phyloP scores from a whole-genome alignment of 1,140 invertebrate genomes.

The Formica exsecta region DNA sequence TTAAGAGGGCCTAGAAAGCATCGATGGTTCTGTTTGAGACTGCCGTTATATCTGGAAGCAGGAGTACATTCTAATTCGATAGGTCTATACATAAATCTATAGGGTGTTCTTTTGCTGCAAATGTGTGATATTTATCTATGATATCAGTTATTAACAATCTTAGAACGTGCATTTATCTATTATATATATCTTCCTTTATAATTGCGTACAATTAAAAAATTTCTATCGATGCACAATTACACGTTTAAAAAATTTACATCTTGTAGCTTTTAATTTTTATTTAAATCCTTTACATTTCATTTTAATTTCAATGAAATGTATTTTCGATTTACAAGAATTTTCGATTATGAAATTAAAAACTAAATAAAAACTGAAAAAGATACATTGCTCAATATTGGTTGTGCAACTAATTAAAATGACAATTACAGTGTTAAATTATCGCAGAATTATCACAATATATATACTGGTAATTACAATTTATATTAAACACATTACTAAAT shows the following conservation, averaged over 20 bases:
- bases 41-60: constrained; percentile 60
- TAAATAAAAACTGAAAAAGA: background rate
- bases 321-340: background rate
- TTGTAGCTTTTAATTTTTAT: background rate
- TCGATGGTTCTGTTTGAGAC: constrained; percentile 66
- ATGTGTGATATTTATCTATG: background rate
- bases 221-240: background rate
- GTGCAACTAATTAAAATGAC: background rate
- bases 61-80: constrained; percentile 51
- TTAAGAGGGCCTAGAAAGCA: constrained; percentile 69
- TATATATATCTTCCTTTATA: background rate
- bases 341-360: background rate
- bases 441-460: background rate
- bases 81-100: constrained; percentile 54
- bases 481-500: constrained; percentile 3
- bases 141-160: background rate
- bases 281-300: background rate
- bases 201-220: background rate
- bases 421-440: background rate
- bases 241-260: background rate
- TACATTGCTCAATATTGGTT: background rate
- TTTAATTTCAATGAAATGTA: background rate
- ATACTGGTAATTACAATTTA: background rate
- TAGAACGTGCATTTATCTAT: background rate
- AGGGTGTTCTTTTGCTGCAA: constrained; percentile 54